phyloP scores from a whole-genome alignment of 2,888 invertebrate species.

The Idaea dimidiata region DNA sequence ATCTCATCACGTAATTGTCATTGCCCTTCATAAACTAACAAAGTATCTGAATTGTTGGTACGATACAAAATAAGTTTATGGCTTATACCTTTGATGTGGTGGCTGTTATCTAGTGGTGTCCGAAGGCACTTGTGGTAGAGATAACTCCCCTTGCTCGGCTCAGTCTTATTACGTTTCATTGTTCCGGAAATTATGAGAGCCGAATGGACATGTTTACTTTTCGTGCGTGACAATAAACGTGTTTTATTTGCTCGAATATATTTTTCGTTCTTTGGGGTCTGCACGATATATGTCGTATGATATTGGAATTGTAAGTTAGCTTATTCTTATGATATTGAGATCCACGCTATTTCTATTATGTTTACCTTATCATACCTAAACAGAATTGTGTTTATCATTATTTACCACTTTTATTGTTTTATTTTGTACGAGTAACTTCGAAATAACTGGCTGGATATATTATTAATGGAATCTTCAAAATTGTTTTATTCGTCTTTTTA shows the following conservation, averaged over 20 bases:
- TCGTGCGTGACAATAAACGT: constrained; percentile 61
- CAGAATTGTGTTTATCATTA: neutral
- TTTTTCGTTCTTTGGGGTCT: constrained; percentile 14
- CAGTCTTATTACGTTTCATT: constrained; percentile 61
- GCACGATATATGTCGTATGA: neutral
- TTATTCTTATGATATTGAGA: neutral
- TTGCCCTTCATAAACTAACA: constrained; percentile 40
- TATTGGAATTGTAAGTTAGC: constrained; percentile 5
- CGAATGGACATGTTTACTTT: constrained; percentile 68
- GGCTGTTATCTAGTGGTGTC: constrained; percentile 59
- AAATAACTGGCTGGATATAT: too few relatives aligned
- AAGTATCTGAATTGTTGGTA: constrained; percentile 52
- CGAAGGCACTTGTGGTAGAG: constrained; percentile 52
- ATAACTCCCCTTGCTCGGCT: constrained; percentile 46
- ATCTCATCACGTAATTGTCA: constrained; percentile 28
- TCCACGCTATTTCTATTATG: neutral
- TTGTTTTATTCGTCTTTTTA: neutral
- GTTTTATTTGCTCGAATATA: constrained; percentile 43
- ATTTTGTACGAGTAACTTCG: neutral
- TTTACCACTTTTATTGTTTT: neutral
- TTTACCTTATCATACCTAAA: neutral
- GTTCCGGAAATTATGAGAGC: constrained; percentile 65
- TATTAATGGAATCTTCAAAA: too few relatives aligned
- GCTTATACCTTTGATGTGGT: constrained; percentile 56
- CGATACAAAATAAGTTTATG: constrained; percentile 75